phyloP scores from a whole-genome alignment of 2,888 invertebrate species.

The Caprella mutica region DNA sequence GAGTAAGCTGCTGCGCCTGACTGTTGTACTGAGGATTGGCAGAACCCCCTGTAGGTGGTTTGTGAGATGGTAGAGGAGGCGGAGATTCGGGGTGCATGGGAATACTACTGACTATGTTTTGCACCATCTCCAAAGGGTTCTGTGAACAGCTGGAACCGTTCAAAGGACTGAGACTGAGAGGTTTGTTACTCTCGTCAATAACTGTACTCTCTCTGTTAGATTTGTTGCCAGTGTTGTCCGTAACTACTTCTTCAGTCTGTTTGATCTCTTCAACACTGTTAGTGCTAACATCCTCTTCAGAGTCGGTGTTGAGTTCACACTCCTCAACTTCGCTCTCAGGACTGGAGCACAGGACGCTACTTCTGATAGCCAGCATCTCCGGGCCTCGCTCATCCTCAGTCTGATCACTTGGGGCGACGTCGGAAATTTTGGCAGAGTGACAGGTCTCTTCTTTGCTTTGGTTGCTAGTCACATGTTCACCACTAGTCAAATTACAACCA shows the following conservation, averaged over 20 bases:
- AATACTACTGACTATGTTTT: slow-evolving; percentile 33
- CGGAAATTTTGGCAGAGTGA: no score
- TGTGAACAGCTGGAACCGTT: slow-evolving; percentile 21
- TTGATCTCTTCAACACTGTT: neutral
- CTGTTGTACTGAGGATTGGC: neutral
- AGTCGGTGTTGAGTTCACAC: neutral
- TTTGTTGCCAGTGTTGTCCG: neutral
- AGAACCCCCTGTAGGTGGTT: neutral
- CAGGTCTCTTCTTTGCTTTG: no score
- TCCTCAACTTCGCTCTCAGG: slow-evolving; percentile 1
- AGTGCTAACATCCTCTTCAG: slow-evolving; percentile 2
- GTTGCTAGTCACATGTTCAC: no score
- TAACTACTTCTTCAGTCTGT: neutral
- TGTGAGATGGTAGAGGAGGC: slow-evolving; percentile 9
- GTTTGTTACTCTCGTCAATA: slow-evolving; percentile 21
- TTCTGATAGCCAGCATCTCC: slow-evolving; percentile 8
- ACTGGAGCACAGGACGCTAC: slow-evolving; percentile 1
- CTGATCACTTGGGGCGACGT: no score
- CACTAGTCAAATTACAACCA: no score
- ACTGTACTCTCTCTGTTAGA: neutral
- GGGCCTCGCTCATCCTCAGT: no score
- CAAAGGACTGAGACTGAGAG: slow-evolving; percentile 28
- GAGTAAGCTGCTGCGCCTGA: neutral
- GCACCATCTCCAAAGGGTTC: slow-evolving; percentile 34
- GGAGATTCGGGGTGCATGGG: slow-evolving; percentile 25